Conservation (phyloP, 2,888 invertebrate genomes). For the Drosophila rubida region DNA sequence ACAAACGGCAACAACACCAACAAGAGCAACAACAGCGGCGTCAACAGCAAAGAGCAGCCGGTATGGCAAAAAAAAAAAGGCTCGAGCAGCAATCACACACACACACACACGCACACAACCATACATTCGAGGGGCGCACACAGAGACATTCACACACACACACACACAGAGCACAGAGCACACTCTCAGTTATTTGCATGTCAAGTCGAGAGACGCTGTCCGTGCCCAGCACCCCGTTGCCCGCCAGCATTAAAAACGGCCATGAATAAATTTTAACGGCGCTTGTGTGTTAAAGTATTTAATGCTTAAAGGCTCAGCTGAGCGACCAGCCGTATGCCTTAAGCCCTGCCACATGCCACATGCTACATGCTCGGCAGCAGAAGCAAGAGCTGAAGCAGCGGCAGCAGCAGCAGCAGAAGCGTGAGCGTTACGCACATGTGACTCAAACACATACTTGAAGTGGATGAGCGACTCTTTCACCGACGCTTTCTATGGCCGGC, state of each 20-base stretch:
- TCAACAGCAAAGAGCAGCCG: constrained; percentile 37
- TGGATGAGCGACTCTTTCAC: constrained; percentile 38
- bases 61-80: constrained; percentile 43
- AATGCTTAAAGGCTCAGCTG: constrained; percentile 77
- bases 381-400: background rate
- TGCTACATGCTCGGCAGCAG: constrained; percentile 23
- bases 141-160: constrained; percentile 15
- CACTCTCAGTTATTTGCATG: constrained; percentile 65
- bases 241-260: constrained; percentile 72
- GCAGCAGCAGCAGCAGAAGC: background rate
- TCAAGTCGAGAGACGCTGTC: constrained; percentile 63
- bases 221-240: constrained; percentile 27
- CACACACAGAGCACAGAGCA: constrained; percentile 1
- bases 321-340: constrained; percentile 74
- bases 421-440: constrained; percentile 49
- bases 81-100: constrained; percentile 54
- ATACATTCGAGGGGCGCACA: too few relatives aligned
- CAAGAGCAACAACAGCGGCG: constrained; percentile 27
- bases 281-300: constrained; percentile 80
- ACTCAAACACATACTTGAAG: constrained; percentile 43
- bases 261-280: constrained; percentile 77
- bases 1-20: constrained; percentile 55
- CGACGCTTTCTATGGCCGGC: constrained; percentile 34
- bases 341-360: constrained; percentile 70
- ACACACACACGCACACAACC: constrained; percentile 12